Conservation (phyloP, 2,888 invertebrate species). For the Lobophora halterata region DNA sequence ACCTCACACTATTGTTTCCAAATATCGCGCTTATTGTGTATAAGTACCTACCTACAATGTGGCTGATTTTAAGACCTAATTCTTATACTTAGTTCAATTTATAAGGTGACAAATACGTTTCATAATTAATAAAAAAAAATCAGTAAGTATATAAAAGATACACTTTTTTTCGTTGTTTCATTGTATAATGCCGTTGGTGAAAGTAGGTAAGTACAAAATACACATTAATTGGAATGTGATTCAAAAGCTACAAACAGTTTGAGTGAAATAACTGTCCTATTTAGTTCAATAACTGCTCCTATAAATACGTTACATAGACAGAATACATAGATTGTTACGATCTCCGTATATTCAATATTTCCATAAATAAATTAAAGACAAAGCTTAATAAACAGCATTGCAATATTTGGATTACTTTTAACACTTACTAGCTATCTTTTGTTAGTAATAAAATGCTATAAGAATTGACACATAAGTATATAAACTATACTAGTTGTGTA, state of each 20-base stretch:
- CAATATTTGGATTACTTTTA: constrained; percentile 67
- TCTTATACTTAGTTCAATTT: no score
- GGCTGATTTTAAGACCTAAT: no score
- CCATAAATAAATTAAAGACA: constrained; percentile 45
- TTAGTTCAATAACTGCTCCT: constrained; percentile 7
- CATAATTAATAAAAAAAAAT: no score
- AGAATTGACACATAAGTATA: constrained; percentile 83
- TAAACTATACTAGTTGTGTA: constrained; percentile 82
- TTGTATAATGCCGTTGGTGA: constrained; percentile 30
- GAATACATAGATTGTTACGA: constrained; percentile 26
- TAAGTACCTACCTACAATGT: no score
- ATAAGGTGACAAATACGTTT: no score
- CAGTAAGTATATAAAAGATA: constrained; percentile 48
- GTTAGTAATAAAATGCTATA: constrained; percentile 81
- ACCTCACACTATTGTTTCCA: no score
- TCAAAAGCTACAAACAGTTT: constrained; percentile 19
- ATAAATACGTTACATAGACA: constrained; percentile 18
- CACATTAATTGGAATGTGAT: constrained; percentile 10
- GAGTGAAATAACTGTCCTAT: constrained; percentile 14
- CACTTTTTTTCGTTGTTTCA: constrained; percentile 67
- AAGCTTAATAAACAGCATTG: constrained; percentile 66
- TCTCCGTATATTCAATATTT: constrained; percentile 33
- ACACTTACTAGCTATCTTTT: constrained; percentile 79
- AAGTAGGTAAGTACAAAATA: background rate
- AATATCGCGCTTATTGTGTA: no score